phyloP scores from a whole-genome alignment of 2,888 invertebrate species.

The Cryptosula pallasiana region DNA sequence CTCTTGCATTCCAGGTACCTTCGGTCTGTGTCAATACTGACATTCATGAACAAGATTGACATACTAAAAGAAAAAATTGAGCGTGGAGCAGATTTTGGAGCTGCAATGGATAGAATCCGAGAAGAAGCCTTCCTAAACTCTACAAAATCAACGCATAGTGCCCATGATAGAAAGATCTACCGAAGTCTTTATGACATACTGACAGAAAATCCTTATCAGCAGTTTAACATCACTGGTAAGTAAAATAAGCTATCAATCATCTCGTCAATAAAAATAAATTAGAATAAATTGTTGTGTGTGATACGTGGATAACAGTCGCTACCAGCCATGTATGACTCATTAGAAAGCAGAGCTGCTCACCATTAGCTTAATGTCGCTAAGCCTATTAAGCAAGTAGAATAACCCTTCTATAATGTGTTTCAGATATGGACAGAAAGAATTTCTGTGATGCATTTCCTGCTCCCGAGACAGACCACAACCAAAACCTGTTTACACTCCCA shows the following conservation, averaged over 20 bases:
- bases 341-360: too few relatives aligned
- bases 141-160: not conserved
- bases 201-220: conserved; percentile 1
- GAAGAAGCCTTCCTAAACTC: not conserved
- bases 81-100: conserved; percentile 54
- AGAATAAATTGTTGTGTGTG: too few relatives aligned
- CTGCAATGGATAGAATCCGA: not conserved
- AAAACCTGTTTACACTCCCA: not conserved
- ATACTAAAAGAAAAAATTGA: conserved; percentile 67
- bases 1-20: conserved; percentile 60
- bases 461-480: conserved; percentile 25
- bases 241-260: not conserved
- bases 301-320: too few relatives aligned
- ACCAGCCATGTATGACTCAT: too few relatives aligned
- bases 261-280: not conserved
- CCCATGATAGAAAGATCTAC: conserved; percentile 3
- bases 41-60: conserved; percentile 79
- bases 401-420: too few relatives aligned
- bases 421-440: conserved; percentile 36
- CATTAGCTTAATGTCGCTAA: too few relatives aligned
- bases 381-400: too few relatives aligned
- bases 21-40: conserved; percentile 68
- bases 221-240: conserved; percentile 13
- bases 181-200: not conserved
- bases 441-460: conserved; percentile 38